phyloP scores from a whole-genome alignment of 2,888 invertebrate species.

The Parelbella ahira region DNA sequence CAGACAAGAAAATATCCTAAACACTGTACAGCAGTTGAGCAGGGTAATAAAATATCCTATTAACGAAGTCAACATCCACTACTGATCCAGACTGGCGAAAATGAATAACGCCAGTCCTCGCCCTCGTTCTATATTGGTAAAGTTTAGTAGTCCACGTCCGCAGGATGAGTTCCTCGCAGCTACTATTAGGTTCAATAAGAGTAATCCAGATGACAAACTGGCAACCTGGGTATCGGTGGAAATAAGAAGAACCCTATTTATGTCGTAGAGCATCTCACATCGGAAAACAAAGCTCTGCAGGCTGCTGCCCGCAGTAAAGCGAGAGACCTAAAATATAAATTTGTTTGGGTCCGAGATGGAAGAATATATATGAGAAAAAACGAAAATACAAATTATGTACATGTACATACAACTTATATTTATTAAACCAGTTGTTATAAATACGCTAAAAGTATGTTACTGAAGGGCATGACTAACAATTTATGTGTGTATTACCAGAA shows the following conservation, averaged over 20 bases:
- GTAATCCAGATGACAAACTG: neutral
- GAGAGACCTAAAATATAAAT: neutral
- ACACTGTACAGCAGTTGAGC: neutral
- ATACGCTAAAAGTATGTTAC: neutral
- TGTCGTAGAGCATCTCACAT: neutral
- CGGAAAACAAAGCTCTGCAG: neutral
- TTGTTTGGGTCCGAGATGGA: constrained; percentile 1
- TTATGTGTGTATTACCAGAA: neutral
- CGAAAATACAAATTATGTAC: neutral
- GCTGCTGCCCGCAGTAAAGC: neutral
- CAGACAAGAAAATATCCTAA: constrained; percentile 1
- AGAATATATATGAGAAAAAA: constrained; percentile 1
- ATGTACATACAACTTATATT: neutral
- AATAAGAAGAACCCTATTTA: neutral
- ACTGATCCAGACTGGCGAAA: constrained; percentile 1
- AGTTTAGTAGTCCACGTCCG: neutral
- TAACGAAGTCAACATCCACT: neutral
- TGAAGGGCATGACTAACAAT: neutral
- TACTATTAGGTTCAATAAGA: neutral
- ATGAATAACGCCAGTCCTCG: constrained; percentile 4
- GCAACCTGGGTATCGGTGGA: constrained; percentile 1
- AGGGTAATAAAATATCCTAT: neutral
- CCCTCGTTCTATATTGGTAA: constrained; percentile 1
- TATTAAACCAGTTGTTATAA: neutral
- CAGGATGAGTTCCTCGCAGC: constrained; percentile 2